These are phyloP conservation scores for Odocoileus virginianus DNA, from an alignment of 2,113 vertebrate species.

Conservation along the genomic window DNA sequence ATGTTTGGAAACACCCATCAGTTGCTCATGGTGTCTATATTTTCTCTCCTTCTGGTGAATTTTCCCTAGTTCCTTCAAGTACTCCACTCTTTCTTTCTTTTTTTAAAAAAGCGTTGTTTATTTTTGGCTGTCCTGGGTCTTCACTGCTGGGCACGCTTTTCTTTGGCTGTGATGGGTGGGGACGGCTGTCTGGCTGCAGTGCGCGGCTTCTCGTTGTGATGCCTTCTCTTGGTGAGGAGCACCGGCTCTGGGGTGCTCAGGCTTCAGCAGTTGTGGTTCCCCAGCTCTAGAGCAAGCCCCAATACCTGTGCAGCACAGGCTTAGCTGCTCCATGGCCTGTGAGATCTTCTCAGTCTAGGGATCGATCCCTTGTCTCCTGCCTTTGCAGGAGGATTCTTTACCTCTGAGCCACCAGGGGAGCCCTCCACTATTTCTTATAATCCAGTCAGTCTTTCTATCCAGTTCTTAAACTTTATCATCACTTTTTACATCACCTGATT, in stretches of 20 bases:
- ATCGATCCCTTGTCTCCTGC: not conserved
- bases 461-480: not conserved
- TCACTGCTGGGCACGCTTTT: not conserved
- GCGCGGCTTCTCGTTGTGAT: accelerated
- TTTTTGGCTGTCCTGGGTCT: not conserved
- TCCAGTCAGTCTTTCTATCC: not conserved
- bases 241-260: accelerated
- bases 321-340: not conserved
- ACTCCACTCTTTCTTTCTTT: not conserved
- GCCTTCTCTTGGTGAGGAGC: not conserved
- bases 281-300: not conserved
- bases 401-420: not conserved
- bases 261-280: not conserved
- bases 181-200: too few species aligned
- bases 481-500: not conserved
- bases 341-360: not conserved
- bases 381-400: not conserved
- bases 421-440: not conserved
- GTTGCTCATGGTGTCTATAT: not conserved
- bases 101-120: not conserved
- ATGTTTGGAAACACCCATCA: not conserved
- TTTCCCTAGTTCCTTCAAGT: not conserved
- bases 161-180: not conserved
- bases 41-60: not conserved
- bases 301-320: not conserved